Percentiles rank a stretch among this genome's conserved stretches.
phyloP scores from a whole-genome alignment of 2,113 vertebrate genomes.

The Polyodon spathula region DNA sequence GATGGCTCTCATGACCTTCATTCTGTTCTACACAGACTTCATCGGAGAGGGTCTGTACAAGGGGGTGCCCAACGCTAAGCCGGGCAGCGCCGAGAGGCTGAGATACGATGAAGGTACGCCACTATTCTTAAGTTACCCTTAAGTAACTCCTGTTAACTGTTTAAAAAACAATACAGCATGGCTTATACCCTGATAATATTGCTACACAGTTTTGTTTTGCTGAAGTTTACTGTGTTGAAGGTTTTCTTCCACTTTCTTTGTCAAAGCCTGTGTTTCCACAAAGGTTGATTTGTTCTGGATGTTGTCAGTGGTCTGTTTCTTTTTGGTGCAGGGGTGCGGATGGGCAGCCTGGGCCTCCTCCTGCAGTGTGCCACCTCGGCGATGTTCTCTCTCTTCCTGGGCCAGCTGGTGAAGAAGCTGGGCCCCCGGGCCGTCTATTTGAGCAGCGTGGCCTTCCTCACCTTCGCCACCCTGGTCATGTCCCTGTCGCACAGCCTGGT shows the following conservation, averaged over 20 bases:
- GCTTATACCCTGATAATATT: too few relatives aligned
- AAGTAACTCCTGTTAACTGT: too few relatives aligned
- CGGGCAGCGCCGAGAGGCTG: constrained; percentile 57
- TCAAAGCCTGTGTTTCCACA: too few relatives aligned
- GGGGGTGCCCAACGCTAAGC: constrained; percentile 62
- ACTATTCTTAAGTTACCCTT: too few relatives aligned
- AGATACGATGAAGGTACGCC: constrained; percentile 74
- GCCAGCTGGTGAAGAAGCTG: constrained; percentile 61
- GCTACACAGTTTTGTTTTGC: too few relatives aligned
- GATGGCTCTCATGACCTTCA: constrained; percentile 80
- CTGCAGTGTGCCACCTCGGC: constrained; percentile 72
- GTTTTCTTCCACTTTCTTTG: too few relatives aligned
- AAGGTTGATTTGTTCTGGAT: constrained; percentile 13
- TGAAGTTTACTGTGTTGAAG: too few relatives aligned
- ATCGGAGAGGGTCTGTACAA: constrained; percentile 73
- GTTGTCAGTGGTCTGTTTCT: too few relatives aligned
- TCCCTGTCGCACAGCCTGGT: constrained; percentile 61
- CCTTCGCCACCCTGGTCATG: constrained; percentile 54
- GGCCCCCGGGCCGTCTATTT: constrained; percentile 60
- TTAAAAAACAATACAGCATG: too few relatives aligned
- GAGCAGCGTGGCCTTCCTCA: constrained; percentile 64
- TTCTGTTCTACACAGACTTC: constrained; percentile 79
- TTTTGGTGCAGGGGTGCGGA: constrained; percentile 58
- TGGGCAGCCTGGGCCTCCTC: constrained; percentile 80
- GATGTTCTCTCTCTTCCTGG: constrained; percentile 70